Percentiles rank a stretch among this genome's conserved stretches.
phyloP scores from a whole-genome alignment of 2,888 invertebrate genomes.

The Tridacna crocea region DNA sequence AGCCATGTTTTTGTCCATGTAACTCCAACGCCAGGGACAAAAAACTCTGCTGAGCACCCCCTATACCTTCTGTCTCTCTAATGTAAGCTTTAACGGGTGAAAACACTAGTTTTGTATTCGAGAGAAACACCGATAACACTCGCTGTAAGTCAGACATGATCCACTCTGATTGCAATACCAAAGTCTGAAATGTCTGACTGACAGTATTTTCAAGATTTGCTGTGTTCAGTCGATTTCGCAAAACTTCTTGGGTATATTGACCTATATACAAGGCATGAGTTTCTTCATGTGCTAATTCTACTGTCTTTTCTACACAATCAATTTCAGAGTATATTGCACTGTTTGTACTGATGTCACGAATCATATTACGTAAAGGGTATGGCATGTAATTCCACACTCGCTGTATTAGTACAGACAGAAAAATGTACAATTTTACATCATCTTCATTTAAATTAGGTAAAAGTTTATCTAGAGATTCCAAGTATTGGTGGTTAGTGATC shows the following conservation, averaged over 20 bases:
- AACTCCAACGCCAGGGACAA: slow-evolving; percentile 38
- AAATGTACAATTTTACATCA: slow-evolving; percentile 36
- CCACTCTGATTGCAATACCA: slow-evolving; percentile 34
- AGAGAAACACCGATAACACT: slow-evolving; percentile 8
- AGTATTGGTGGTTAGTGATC: slow-evolving; percentile 28
- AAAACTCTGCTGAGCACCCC: slow-evolving; percentile 24
- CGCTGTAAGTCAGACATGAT: slow-evolving; percentile 27
- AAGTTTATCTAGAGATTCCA: slow-evolving; percentile 24
- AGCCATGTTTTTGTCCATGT: slow-evolving; percentile 19
- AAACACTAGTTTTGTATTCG: slow-evolving; percentile 29
- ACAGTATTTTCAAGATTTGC: slow-evolving; percentile 23
- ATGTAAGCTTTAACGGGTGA: slow-evolving; percentile 34
- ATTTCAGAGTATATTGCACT: slow-evolving; percentile 22
- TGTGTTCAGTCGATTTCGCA: slow-evolving; percentile 29
- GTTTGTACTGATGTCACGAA: slow-evolving; percentile 3
- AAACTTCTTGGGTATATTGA: slow-evolving; percentile 30
- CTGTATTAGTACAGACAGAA: slow-evolving; percentile 32
- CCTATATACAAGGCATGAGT: slow-evolving; percentile 42
- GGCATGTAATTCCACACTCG: slow-evolving; percentile 38
- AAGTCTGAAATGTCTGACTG: slow-evolving; percentile 26
- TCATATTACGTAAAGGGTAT: slow-evolving; percentile 16
- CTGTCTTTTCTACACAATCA: slow-evolving; percentile 43
- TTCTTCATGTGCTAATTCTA: slow-evolving; percentile 38
- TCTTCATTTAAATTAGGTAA: slow-evolving; percentile 8
- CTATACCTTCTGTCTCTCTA: slow-evolving; percentile 18